These are phyloP conservation scores for Sciurus vulgaris DNA, from an alignment of 2,797 vertebrate genomes.

Conservation along the genomic window DNA sequence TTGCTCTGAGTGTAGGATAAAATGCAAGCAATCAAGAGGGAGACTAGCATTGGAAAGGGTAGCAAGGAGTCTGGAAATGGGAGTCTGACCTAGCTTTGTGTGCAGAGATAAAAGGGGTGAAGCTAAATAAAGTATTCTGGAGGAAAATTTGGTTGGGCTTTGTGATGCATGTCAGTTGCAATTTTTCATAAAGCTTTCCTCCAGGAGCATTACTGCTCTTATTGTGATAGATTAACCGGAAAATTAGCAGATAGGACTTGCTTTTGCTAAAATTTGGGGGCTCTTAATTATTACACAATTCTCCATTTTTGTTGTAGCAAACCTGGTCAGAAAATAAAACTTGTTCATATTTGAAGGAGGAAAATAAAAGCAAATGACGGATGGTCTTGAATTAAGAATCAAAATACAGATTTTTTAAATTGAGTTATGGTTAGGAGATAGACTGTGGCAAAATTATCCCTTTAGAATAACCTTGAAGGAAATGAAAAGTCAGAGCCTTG, in stretches of 20 bases:
- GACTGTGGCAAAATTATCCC: constrained; percentile 74
- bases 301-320: constrained; percentile 33
- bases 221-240: constrained; percentile 53
- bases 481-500: constrained; percentile 70
- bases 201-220: constrained; percentile 28
- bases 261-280: constrained; percentile 37
- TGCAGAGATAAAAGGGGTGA: constrained; percentile 70
- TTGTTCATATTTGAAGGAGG: constrained; percentile 31
- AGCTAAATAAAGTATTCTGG: constrained; percentile 64
- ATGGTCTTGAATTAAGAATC: constrained; percentile 50
- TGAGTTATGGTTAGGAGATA: constrained; percentile 65
- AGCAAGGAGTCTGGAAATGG: constrained; percentile 40
- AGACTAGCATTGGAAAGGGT: constrained; percentile 69
- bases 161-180: constrained; percentile 63
- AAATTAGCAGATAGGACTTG: constrained; percentile 40
- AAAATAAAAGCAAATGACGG: constrained; percentile 51
- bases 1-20: neutral
- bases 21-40: constrained; percentile 2
- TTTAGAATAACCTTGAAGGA: constrained; percentile 75
- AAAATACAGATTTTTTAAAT: constrained; percentile 75
- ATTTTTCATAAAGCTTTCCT: constrained; percentile 73
- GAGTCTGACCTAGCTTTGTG: constrained; percentile 69
- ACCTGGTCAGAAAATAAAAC: neutral
- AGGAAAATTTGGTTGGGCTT: constrained; percentile 54
- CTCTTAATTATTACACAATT: constrained; percentile 41